Evolutionary conservation across 2,888 invertebrate species (phyloP).

Genomic region (Tetranychus piercei): DNA sequence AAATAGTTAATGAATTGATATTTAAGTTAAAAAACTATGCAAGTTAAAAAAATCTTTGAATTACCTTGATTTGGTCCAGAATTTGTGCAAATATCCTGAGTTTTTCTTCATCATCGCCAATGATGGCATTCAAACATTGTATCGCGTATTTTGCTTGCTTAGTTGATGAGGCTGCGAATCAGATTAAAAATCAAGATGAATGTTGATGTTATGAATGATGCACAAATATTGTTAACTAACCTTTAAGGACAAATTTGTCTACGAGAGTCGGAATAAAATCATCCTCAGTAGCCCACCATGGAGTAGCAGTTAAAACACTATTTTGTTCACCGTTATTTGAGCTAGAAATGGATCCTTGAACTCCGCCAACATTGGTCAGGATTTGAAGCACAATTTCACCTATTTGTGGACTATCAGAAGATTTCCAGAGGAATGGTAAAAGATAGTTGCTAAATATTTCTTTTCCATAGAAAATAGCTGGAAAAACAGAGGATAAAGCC

Average conservation of each 20-base stretch:
- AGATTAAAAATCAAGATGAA: background rate
- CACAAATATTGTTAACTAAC: background rate
- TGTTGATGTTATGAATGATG: background rate
- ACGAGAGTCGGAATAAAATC: slow-evolving; percentile 21
- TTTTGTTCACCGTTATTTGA: slow-evolving; percentile 10
- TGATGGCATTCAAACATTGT: slow-evolving; percentile 48
- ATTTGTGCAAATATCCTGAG: slow-evolving; percentile 57
- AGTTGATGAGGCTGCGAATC: slow-evolving; percentile 44
- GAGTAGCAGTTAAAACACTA: slow-evolving; percentile 10
- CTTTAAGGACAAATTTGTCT: slow-evolving; percentile 21
- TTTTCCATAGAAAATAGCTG: slow-evolving; percentile 71
- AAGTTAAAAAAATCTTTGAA: background rate
- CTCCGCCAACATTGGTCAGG: slow-evolving; percentile 36
- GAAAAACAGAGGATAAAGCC: slow-evolving; percentile 78
- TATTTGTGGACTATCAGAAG: slow-evolving; percentile 51
- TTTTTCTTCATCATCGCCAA: slow-evolving; percentile 42
- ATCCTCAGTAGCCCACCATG: slow-evolving; percentile 22
- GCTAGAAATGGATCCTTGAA: slow-evolving; percentile 26
- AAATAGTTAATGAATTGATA: background rate
- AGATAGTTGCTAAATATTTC: slow-evolving; percentile 46
- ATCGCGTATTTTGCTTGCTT: slow-evolving; percentile 94
- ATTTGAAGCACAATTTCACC: slow-evolving; percentile 68
- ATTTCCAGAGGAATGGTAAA: slow-evolving; percentile 23
- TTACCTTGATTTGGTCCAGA: slow-evolving; percentile 40
- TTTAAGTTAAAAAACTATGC: background rate